phyloP scores from a whole-genome alignment of 2,888 invertebrate species.

The Drosophila vallismaia region DNA sequence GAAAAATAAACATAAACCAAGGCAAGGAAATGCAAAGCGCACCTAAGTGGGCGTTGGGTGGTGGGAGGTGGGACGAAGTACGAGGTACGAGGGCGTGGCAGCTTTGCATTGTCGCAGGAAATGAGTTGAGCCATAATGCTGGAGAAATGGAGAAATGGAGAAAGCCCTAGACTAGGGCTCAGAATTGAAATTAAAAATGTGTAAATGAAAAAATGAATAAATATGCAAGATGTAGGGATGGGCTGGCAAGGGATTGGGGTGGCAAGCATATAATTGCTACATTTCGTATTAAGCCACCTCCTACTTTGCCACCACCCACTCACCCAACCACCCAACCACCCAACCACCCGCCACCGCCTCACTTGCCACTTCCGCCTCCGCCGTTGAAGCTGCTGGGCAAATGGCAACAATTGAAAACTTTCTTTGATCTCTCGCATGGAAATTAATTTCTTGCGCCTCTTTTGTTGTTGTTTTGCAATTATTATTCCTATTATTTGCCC shows the following conservation, averaged over 20 bases:
- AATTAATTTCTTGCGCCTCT: constrained; percentile 66
- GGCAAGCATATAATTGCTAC: constrained; percentile 69
- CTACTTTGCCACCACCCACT: constrained; percentile 26
- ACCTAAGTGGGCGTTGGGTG: constrained; percentile 48
- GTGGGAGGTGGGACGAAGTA: no score
- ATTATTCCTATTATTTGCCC: constrained; percentile 35
- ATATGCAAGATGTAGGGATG: constrained; percentile 48
- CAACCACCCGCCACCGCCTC: neutral
- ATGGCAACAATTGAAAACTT: constrained; percentile 77
- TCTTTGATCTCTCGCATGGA: constrained; percentile 77
- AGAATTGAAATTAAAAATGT: constrained; percentile 77
- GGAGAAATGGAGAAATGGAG: constrained; percentile 19
- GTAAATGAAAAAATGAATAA: constrained; percentile 78
- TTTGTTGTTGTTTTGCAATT: constrained; percentile 38
- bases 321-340: neutral
- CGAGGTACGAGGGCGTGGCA: constrained; percentile 35
- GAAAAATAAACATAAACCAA: constrained; percentile 34
- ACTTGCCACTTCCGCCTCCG: constrained; percentile 37
- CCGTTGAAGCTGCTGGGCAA: constrained; percentile 64
- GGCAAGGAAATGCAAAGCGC: constrained; percentile 76
- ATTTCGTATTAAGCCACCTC: constrained; percentile 73
- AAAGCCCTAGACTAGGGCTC: constrained; percentile 54
- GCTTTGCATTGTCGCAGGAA: constrained; percentile 58
- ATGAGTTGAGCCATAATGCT: constrained; percentile 49
- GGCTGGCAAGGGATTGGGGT: neutral